Evolutionary conservation across 2,888 invertebrate species (phyloP).

Genomic region (Thera britannica): DNA sequence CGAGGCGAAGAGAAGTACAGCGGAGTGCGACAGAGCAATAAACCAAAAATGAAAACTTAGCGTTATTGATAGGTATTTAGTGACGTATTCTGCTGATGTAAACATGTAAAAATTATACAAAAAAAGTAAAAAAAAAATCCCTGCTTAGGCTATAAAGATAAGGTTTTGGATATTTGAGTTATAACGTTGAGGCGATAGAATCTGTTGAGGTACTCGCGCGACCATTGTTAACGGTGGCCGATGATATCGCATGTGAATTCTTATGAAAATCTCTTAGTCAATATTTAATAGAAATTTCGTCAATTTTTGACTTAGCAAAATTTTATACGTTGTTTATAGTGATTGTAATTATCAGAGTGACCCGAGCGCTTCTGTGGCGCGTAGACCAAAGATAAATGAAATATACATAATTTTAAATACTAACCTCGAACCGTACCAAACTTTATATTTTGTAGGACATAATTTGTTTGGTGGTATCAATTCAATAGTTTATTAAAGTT

Average conservation of each 20-base stretch:
- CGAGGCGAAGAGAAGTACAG: conserved; percentile 62
- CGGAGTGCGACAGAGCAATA: conserved; percentile 80
- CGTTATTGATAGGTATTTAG: conserved; percentile 80
- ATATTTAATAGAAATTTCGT: conserved; percentile 81
- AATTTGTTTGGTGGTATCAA: conserved; percentile 34
- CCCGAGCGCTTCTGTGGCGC: conserved; percentile 73
- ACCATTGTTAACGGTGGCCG: conserved; percentile 55
- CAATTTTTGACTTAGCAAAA: conserved; percentile 85
- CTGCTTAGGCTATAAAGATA: conserved; percentile 81
- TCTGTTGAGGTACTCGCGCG: conserved; percentile 70
- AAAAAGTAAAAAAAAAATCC: conserved; percentile 74
- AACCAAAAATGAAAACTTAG: conserved; percentile 84
- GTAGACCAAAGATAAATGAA: conserved; percentile 81
- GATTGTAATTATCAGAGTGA: conserved; percentile 72
- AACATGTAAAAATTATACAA: conserved; percentile 78
- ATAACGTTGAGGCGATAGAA: conserved; percentile 72
- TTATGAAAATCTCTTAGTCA: conserved; percentile 84
- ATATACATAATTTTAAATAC: conserved; percentile 78
- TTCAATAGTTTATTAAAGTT: conserved; percentile 31
- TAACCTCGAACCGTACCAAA: conserved; percentile 84
- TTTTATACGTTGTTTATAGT: conserved; percentile 84
- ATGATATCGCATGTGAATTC: conserved; percentile 79
- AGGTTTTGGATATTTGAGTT: conserved; percentile 78
- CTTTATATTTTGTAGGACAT: conserved; percentile 71
- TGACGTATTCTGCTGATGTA: conserved; percentile 82